These are phyloP conservation scores for Sturnus vulgaris DNA, from an alignment of 2,113 vertebrate species.

Conservation along the genomic window DNA sequence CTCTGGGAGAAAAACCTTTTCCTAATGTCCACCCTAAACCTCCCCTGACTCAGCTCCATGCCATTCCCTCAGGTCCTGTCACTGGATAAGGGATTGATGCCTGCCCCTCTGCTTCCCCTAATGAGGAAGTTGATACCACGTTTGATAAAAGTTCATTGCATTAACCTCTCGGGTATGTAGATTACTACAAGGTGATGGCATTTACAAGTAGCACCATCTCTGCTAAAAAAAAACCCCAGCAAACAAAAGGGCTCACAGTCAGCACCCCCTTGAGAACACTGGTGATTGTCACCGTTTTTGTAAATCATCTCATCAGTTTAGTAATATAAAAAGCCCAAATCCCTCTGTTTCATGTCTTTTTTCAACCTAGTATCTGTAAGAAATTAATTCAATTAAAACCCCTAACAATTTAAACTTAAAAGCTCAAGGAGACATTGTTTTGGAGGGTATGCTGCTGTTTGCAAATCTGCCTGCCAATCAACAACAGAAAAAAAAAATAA, in stretches of 20 bases:
- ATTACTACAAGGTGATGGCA: background rate
- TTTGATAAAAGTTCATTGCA: background rate
- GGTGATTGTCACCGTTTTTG: background rate
- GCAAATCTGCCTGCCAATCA: conserved; percentile 17
- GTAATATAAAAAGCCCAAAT: background rate
- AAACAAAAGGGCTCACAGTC: background rate
- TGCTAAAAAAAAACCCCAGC: background rate
- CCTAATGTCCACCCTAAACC: background rate
- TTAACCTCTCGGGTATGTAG: background rate
- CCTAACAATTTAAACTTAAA: background rate
- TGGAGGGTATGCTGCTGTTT: background rate
- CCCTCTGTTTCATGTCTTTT: background rate
- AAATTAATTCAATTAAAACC: background rate
- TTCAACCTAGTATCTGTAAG: background rate
- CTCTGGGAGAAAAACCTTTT: background rate
- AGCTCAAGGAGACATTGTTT: background rate
- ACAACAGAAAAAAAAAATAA: background rate
- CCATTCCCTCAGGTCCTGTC: background rate
- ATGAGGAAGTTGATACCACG: background rate
- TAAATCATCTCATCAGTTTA: background rate
- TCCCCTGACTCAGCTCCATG: too few species aligned
- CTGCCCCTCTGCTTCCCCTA: background rate
- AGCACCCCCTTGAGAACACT: background rate
- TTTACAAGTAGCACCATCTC: background rate
- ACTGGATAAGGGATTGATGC: background rate